phyloP scores from a whole-genome alignment of 1,140 invertebrate genomes.

The Sycophila sp. region DNA sequence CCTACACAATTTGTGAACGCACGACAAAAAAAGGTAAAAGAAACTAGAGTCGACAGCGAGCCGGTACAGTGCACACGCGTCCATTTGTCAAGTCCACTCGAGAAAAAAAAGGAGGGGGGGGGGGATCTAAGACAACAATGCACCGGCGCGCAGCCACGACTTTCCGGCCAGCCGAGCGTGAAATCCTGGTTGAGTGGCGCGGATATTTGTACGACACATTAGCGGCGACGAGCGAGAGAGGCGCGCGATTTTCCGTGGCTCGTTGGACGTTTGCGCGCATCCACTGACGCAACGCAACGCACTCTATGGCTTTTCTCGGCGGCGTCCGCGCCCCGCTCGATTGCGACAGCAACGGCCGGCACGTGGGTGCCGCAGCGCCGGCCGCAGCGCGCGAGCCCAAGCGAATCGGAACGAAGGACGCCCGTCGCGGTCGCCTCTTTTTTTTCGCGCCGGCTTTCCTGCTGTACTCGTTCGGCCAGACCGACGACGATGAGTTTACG shows the following conservation, averaged over 20 bases:
- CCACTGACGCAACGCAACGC: slow-evolving; percentile 11
- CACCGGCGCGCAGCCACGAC: no score
- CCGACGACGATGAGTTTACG: neutral
- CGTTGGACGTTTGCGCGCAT: neutral
- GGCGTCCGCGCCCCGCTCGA: neutral
- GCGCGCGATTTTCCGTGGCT: neutral
- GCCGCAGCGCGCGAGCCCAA: no score
- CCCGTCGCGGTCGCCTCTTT: neutral
- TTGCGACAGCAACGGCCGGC: slow-evolving; percentile 4
- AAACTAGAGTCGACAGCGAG: no score
- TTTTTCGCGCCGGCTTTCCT: neutral
- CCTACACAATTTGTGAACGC: no score
- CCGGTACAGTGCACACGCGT: no score
- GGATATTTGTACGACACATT: no score
- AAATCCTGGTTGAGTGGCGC: no score
- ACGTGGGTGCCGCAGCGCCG: neutral
- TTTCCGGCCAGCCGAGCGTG: neutral
- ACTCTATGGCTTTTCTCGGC: neutral
- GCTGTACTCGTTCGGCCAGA: neutral
- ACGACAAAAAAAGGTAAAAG: no score
- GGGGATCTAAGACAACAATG: no score
- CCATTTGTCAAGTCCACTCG: no score
- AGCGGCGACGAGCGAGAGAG: neutral
- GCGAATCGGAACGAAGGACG: neutral
- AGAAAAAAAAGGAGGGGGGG: no score